A percentile compares a stretch with the other conserved stretches of the same genome.
phyloP scores from a whole-genome alignment of 2,888 invertebrate genomes.

The Rhamphomyia laevipes region DNA sequence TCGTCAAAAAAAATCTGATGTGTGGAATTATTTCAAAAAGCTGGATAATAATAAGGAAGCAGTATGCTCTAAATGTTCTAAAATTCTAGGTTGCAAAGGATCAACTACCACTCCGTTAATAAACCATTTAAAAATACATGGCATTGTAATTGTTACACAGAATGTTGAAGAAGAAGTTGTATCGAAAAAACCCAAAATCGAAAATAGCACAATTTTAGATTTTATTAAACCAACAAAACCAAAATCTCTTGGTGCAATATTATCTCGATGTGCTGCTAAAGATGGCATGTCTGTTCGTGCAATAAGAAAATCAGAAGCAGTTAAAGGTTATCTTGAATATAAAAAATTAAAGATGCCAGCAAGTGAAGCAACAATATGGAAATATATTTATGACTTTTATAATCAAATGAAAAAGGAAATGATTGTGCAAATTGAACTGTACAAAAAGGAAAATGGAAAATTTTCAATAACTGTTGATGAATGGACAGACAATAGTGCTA shows the following conservation, averaged over 20 bases:
- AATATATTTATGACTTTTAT: constrained; percentile 3
- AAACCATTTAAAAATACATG: constrained; percentile 1
- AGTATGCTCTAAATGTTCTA: neutral
- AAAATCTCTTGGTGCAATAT: neutral
- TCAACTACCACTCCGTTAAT: neutral
- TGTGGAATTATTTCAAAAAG: neutral
- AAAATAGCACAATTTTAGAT: constrained; percentile 1
- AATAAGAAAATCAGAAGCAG: constrained; percentile 3
- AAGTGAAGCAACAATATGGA: constrained; percentile 1
- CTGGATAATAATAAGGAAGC: neutral
- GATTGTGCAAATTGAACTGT: constrained; percentile 1
- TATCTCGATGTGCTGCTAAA: neutral
- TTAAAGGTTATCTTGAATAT: constrained; percentile 5
- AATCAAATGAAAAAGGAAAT: constrained; percentile 5
- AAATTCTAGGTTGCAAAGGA: neutral
- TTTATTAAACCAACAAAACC: neutral
- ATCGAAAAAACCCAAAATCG: neutral
- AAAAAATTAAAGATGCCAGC: constrained; percentile 2
- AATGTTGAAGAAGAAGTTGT: neutral
- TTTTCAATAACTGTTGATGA: neutral
- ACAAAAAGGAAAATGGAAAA: constrained; percentile 1
- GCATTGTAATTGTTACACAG: neutral
- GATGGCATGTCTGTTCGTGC: constrained; percentile 3
- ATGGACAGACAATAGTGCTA: neutral
- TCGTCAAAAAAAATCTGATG: neutral